These are phyloP conservation scores for Limosa lapponica DNA, from an alignment of 2,797 vertebrate species.

Conservation along the genomic window DNA sequence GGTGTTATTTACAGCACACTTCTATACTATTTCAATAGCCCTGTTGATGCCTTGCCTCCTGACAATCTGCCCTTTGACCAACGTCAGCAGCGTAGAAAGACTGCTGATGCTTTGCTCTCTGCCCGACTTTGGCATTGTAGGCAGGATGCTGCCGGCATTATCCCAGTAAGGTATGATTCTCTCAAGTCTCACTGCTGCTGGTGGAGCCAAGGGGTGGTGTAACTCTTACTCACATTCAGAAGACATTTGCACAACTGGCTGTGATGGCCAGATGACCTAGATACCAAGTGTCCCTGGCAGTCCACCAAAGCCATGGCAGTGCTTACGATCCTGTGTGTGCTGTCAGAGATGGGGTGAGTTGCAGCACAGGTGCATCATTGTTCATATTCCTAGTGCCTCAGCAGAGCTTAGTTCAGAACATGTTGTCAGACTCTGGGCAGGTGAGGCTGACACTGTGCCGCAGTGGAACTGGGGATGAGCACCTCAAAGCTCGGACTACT, in stretches of 20 bases:
- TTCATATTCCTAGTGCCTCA: neutral
- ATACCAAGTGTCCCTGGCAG: neutral
- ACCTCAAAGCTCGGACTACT: neutral
- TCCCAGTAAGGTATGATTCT: fast-evolving
- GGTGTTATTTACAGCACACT: neutral
- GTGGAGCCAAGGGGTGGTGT: neutral
- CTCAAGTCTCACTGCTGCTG: neutral
- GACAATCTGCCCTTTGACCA: neutral
- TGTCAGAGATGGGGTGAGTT: fast-evolving
- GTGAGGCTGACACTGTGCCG: neutral
- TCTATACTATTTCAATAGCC: neutral
- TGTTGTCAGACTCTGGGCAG: fast-evolving
- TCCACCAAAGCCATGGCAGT: neutral
- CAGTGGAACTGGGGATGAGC: fast-evolving
- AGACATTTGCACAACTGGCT: neutral
- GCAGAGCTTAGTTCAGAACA: fast-evolving
- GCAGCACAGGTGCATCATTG: fast-evolving
- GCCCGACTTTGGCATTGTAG: fast-evolving
- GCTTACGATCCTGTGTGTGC: fast-evolving
- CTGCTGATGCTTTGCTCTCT: fast-evolving
- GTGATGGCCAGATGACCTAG: neutral
- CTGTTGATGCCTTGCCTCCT: fast-evolving
- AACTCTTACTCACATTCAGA: neutral
- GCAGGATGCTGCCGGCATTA: neutral
- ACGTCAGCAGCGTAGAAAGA: neutral